Base-by-base conservation (phyloP, 1,140 invertebrate genomes). In the Trachymyrmex septentrionalis region DNA sequence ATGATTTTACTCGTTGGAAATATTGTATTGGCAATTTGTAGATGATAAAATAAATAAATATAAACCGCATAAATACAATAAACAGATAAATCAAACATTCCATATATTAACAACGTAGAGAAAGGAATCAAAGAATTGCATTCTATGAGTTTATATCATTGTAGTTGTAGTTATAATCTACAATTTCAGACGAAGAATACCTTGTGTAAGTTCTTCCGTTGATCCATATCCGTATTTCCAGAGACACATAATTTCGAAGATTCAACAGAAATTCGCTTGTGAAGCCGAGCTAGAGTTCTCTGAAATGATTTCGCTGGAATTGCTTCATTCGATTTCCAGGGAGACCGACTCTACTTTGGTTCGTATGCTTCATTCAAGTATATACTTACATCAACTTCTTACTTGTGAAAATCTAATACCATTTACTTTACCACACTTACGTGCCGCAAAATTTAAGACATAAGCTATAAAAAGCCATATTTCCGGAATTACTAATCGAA, bases 321-420 rank as follows among this genome's bases (percentile, higher is more conserved):
- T 44, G 24, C 76, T 78, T 78, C 44, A 66, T 80, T 80, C 44
- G 76, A 80, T 80, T 80, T 80, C 44, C 61, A 66, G 44, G 12
- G 76, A 80, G 61, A 80, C 27, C 76, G 38, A 66, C 76, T 27
- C 76, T 44, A 67, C 27, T 55, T 67, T 48, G 24, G 24, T 55
- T 63, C 57, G 38, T 21, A 77, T 48, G 21, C 57, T 48, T 80
- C 48, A 50, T 30, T 80, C 63, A 67, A 80, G 76, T 80, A 67
- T 44, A 66, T 30, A 77, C 59, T 78, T 80, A 61, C 61, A 24
- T 27, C 44, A 67, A 67, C 63, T 80, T 80, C 61, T 80, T 80
- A 66, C 76, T 78, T 30, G 76, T 4, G n/a, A 44, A 34, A 80
- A 80, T 80, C 76, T 67, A 80, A 80, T n/a, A n/a, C n/a, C n/a